Percentiles rank a stretch among this genome's conserved stretches.
Evolutionary conservation across 1,140 invertebrate species (phyloP).

Genomic region (Tribolium castaneum): DNA sequence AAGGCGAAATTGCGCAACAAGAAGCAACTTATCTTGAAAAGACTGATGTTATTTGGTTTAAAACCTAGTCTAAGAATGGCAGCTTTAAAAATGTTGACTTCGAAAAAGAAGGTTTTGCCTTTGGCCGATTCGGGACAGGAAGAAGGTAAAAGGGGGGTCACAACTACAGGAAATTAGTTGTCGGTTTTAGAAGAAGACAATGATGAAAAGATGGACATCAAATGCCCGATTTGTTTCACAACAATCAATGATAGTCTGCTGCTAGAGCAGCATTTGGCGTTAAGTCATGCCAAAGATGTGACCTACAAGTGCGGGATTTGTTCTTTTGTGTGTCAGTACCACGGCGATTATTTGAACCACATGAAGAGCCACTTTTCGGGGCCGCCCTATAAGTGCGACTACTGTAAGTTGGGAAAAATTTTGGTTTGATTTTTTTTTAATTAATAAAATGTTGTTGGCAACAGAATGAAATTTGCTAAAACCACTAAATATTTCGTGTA

Average conservation of each 20-base stretch:
- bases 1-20: conserved; percentile 59
- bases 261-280: conserved; percentile 67
- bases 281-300: conserved; percentile 69
- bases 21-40: conserved; percentile 60
- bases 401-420: conserved; percentile 64
- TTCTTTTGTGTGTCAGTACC: conserved; percentile 73
- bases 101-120: conserved; percentile 54
- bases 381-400: conserved; percentile 74
- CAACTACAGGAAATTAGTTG: background rate
- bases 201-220: conserved; percentile 61
- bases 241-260: conserved; percentile 65
- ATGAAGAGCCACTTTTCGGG: conserved; percentile 74
- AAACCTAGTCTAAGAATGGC: conserved; percentile 61
- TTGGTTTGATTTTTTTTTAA: no score
- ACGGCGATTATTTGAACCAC: conserved; percentile 73
- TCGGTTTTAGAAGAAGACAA: conserved; percentile 48
- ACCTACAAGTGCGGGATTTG: conserved; percentile 75
- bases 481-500: no score
- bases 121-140: conserved; percentile 55
- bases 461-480: no score
- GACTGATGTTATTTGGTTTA: conserved; percentile 60
- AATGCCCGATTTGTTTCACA: conserved; percentile 68
- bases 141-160: conserved; percentile 46
- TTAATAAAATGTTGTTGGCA: no score
- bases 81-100: conserved; percentile 59